phyloP scores from a whole-genome alignment of 2,113 vertebrate species.

The Strigops habroptila region DNA sequence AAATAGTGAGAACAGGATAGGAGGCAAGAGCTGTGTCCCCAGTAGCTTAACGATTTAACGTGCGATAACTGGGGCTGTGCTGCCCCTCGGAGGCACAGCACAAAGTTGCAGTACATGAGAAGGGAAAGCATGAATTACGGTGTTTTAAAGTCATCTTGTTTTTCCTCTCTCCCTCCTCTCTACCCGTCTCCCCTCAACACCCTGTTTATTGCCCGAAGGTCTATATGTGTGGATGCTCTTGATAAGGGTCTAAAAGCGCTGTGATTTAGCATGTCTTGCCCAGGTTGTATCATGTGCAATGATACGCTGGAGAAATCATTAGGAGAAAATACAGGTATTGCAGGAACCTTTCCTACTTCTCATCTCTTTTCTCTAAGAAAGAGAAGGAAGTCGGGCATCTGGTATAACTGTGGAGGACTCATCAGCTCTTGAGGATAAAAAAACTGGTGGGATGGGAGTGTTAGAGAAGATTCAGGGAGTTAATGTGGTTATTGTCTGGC shows the following conservation, averaged over 20 bases:
- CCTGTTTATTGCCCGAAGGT: background rate
- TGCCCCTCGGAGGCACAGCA: slow-evolving; percentile 14
- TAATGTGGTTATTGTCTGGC: background rate
- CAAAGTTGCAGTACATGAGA: background rate
- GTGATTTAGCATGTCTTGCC: background rate
- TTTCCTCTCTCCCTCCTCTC: background rate
- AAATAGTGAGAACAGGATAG: background rate
- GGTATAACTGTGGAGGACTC: background rate
- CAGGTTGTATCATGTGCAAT: background rate
- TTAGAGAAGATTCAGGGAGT: background rate
- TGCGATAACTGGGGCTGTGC: background rate
- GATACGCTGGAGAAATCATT: background rate
- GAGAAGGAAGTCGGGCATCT: background rate
- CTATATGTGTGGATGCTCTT: background rate
- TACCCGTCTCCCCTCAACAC: background rate
- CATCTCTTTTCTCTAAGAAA: background rate
- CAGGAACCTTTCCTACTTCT: background rate
- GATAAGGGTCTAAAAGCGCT: background rate
- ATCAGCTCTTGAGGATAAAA: background rate
- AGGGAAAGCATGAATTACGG: background rate
- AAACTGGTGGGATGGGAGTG: background rate
- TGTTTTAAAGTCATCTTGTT: background rate
- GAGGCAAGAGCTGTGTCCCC: background rate
- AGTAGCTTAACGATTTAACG: background rate
- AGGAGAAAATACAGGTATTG: background rate